These are phyloP conservation scores for Acestrorhynchus altus DNA, from an alignment of 2,797 vertebrate species.

Conservation along the genomic window DNA sequence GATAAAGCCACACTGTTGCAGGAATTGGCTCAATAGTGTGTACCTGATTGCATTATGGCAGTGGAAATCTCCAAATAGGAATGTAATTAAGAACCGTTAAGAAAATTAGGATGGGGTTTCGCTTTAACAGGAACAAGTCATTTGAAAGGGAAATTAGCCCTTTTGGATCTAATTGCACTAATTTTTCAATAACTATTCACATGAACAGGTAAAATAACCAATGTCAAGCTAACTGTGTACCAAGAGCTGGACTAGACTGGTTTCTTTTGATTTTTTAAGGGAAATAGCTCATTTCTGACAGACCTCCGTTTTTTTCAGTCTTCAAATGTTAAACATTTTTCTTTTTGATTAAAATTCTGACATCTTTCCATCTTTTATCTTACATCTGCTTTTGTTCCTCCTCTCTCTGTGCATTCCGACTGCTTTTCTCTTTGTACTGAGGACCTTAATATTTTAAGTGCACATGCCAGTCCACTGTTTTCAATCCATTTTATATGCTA, in stretches of 20 bases:
- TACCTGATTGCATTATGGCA: neutral
- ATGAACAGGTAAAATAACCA: neutral
- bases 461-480: conserved; percentile 17
- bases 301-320: neutral
- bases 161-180: neutral
- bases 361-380: conserved; percentile 14
- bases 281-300: neutral
- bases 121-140: neutral
- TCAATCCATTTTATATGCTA: conserved; percentile 20
- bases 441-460: conserved; percentile 25
- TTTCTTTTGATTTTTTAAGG: neutral
- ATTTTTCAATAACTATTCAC: neutral
- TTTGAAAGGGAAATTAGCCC: neutral
- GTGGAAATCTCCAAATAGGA: neutral
- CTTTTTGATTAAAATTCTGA: conserved; percentile 8
- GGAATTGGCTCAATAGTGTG: no score
- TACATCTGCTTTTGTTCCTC: conserved; percentile 25
- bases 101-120: neutral
- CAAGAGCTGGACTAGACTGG: no score
- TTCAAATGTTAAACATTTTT: neutral
- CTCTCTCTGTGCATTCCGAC: conserved; percentile 27
- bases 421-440: conserved; percentile 19
- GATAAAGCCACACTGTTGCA: neutral
- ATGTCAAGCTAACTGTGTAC: neutral
- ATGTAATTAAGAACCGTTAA: neutral